Conservation (phyloP, 1,140 invertebrate genomes). For the Pachypeltis micranthus region DNA sequence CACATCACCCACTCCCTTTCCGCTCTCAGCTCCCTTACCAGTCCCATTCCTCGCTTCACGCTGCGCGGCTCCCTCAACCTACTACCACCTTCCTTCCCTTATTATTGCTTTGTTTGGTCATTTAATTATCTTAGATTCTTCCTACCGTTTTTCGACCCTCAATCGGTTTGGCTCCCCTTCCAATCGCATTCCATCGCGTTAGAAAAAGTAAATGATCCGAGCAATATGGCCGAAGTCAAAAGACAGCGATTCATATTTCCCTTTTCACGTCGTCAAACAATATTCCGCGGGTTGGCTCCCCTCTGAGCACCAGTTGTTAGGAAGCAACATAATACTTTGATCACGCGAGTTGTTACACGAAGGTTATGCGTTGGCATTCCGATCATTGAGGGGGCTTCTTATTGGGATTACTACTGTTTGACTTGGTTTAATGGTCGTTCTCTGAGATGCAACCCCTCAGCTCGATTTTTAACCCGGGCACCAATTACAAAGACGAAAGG, state of each 20-base stretch:
- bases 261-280: neutral
- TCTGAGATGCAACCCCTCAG: too few species aligned
- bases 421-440: too few species aligned
- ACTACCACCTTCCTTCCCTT: neutral
- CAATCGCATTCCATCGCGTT: neutral
- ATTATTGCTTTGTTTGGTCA: neutral
- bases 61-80: neutral
- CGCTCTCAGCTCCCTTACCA: too few species aligned
- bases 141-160: neutral
- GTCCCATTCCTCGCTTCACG: too few species aligned
- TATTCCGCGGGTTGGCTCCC: neutral
- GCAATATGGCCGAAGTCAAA: neutral
- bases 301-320: too few species aligned
- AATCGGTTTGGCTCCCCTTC: neutral
- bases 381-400: too few species aligned
- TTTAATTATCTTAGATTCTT: neutral
- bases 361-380: neutral
- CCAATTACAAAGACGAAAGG: too few species aligned
- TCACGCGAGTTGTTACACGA: too few species aligned
- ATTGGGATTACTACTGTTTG: too few species aligned
- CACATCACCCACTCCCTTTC: too few species aligned
- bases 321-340: neutral
- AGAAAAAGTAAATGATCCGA: neutral
- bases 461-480: too few species aligned
- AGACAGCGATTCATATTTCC: neutral